Percentiles rank a stretch among this genome's conserved stretches.
Conservation (phyloP, 2,888 invertebrate genomes). For the Tridacna crocea region DNA sequence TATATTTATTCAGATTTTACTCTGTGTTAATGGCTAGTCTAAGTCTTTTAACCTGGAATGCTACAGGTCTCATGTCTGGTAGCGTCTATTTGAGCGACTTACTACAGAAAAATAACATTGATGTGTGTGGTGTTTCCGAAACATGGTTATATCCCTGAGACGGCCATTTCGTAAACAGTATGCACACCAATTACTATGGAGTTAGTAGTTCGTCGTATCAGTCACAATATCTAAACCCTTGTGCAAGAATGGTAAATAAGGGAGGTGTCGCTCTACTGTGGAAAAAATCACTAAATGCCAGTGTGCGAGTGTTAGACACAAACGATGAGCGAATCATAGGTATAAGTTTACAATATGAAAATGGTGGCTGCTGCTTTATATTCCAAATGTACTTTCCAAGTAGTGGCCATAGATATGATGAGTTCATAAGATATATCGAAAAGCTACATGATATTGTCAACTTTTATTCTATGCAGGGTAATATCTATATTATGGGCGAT, state of each 20-base stretch:
- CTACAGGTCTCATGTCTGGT: not conserved
- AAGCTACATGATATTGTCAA: not conserved
- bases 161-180: not conserved
- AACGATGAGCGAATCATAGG: not conserved
- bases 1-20: too few relatives aligned
- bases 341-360: not conserved
- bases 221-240: too few relatives aligned
- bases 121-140: slow-evolving; percentile 1
- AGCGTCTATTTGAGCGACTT: not conserved
- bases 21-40: too few relatives aligned
- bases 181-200: not conserved
- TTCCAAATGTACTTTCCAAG: too few relatives aligned
- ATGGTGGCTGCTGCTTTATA: too few relatives aligned
- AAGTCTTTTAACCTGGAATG: too few relatives aligned
- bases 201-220: too few relatives aligned
- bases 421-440: too few relatives aligned
- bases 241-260: too few relatives aligned
- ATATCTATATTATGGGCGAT: not conserved
- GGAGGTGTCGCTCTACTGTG: not conserved
- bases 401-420: too few relatives aligned
- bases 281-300: not conserved
- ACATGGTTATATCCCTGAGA: not conserved
- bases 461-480: not conserved
- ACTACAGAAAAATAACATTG: not conserved
- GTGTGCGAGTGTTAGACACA: not conserved